Evolutionary conservation across 2,113 vertebrate species (phyloP).

Genomic region (human): DNA sequence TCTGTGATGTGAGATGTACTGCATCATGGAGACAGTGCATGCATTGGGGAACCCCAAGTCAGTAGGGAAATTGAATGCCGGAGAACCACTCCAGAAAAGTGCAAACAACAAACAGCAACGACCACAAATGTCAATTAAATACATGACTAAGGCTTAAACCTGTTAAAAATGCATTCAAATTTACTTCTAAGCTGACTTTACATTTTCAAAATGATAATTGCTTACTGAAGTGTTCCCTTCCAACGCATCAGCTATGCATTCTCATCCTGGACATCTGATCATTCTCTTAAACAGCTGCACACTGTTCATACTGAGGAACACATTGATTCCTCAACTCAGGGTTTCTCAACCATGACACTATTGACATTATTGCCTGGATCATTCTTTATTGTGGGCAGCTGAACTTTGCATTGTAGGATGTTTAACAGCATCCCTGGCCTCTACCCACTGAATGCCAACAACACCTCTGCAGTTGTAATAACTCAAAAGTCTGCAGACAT

Average conservation of each 20-base stretch:
- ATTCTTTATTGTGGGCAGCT: not conserved
- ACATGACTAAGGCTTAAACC: not conserved
- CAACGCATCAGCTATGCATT: not conserved
- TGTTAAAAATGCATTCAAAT: not conserved
- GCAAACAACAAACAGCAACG: too few species aligned
- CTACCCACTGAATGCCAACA: not conserved
- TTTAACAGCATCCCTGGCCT: not conserved
- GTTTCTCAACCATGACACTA: not conserved
- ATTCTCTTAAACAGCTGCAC: not conserved
- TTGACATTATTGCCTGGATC: not conserved
- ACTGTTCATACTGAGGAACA: not conserved
- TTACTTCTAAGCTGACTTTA: not conserved
- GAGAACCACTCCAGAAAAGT: too few species aligned
- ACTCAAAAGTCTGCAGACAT: not conserved
- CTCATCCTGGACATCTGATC: not conserved
- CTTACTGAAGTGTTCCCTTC: not conserved
- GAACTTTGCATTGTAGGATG: not conserved
- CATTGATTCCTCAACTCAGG: not conserved
- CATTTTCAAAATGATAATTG: not conserved
- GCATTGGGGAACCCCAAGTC: not conserved
- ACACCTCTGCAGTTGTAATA: not conserved
- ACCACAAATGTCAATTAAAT: not conserved
- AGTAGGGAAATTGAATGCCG: not conserved
- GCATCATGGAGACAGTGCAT: not conserved
- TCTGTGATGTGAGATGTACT: not conserved